Base-by-base conservation (phyloP, 2,888 invertebrate species). In the Drosophila setosimentum region DNA sequence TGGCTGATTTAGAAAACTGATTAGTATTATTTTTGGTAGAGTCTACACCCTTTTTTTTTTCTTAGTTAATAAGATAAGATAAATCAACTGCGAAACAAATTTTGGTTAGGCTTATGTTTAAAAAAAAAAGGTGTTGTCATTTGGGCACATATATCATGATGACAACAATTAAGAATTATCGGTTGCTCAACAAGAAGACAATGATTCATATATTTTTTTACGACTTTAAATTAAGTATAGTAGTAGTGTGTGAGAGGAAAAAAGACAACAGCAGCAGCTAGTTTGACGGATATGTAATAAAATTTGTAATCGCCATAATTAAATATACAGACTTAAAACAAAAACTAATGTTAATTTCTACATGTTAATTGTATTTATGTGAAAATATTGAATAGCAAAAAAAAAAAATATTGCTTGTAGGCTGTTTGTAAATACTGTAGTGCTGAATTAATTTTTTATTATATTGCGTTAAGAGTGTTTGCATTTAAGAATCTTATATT, bases 11-110 rank as follows among this genome's bases (percentile, higher is more conserved):
- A 13, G 8, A 11, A 16, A 16, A 21, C 3, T 30, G 16, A 57
- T 57, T 30, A 21, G 57, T 57, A 21, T 21, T 3, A 30, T 10
- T 21, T 30, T 42, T 21, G 5, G 42, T 30, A 21, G 29, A 7
- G 57, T 42, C 42, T 57, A 57, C 57, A 57, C 57, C 57, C 57
- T 57, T 42, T 57, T 57, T 57, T 42, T 57, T 57, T 57, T 42
- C 54, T 6, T n/a, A 29, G 16, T 29, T 16, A 21, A 30, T 42
- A 8, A 45, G 57, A 57, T 57, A 42, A 30, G 57, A 30, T 16
- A 16, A 42, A 18, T 57, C 16, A 29, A 13, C 29, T 40, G 16
- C 5, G n/a, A 30, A 29, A 2, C 10, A 2, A 24, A 16, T 16
- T 42, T 40, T 57, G 11, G 6, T 16, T 10, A 1, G 29, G 21